These are phyloP conservation scores for Cantharis rustica DNA, from an alignment of 2,888 invertebrate genomes.

Conservation along the genomic window DNA sequence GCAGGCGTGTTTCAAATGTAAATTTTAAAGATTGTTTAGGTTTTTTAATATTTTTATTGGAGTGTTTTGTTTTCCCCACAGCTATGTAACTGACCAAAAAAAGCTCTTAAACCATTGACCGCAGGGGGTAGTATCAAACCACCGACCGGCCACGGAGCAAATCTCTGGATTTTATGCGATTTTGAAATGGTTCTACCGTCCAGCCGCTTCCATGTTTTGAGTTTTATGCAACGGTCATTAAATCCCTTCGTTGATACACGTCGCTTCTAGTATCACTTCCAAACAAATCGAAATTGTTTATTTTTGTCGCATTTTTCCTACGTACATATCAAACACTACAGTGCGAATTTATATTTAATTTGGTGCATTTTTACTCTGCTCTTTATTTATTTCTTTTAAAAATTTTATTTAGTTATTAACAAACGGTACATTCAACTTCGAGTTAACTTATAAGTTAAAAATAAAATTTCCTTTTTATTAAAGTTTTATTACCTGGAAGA, in stretches of 20 bases:
- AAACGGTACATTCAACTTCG: background rate
- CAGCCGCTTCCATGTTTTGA: constrained; percentile 41
- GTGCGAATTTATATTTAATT: background rate
- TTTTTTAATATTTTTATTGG: constrained; percentile 17
- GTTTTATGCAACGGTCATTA: constrained; percentile 43
- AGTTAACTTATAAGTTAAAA: background rate
- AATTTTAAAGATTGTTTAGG: constrained; percentile 4
- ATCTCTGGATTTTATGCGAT: constrained; percentile 40
- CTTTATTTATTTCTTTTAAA: background rate
- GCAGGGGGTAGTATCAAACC: constrained; percentile 32
- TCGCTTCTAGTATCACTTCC: constrained; percentile 12
- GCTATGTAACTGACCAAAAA: constrained; percentile 19
- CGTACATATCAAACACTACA: background rate
- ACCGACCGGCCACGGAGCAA: constrained; percentile 31
- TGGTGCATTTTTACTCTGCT: background rate
- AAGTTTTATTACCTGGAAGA: background rate
- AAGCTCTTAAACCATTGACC: constrained; percentile 27
- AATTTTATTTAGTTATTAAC: background rate
- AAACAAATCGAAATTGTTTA: constrained; percentile 8
- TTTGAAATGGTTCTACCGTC: constrained; percentile 35
- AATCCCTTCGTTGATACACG: constrained; percentile 36
- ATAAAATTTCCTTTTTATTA: background rate
- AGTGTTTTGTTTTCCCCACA: constrained; percentile 11
- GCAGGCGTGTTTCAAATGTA: constrained; percentile 1
- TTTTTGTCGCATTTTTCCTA: constrained; percentile 11